Evolutionary conservation across 2,113 vertebrate genomes (phyloP), one percentile per base, ranked within the genome.

Genomic region (Astatotilapia flaviijosephi): DNA sequence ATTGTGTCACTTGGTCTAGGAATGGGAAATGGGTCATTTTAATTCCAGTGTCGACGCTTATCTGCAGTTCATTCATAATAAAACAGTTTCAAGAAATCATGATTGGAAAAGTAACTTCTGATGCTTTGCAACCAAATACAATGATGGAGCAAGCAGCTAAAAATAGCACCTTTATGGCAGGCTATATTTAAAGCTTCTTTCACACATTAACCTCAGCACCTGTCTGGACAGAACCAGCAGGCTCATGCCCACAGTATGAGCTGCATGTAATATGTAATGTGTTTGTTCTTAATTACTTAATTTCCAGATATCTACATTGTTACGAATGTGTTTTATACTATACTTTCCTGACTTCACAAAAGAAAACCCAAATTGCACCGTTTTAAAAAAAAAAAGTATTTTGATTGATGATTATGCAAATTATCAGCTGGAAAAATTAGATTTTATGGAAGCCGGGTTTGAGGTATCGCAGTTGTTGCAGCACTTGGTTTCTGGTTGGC

Each of bases 81-180:
- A 33, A 85, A 68, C 9, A 4, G 4, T 81, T 82, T 83, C 2
- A 47, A 5, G 56, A 4, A 90, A 65, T 77, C 53, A 6, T 31
- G 54, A 40, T 7, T 70, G 28, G 15, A 40, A 80, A 81, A 75
- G 58, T 68, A 85, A 82, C n/a, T 33, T 68, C 21, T 62, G 84
- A 60, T 85, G 35, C 86, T 86, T 86, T 60, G 89, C 55, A 91
- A 77, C 79, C 14, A 49, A 45, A 85, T 58, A 88, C 60, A 85
- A 84, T 91, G 75, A 89, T 37, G 73, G 65, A 49, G 4, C 8
- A 33, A 51, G 40, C 7, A 2, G 58, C 87, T 93, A 93, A 88
- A 93, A 92, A 94, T 95, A 95, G 55, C 83, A 83, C 83, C 80
- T 92, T 93, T 86, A 93, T 91, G 92, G 70, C 35, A 10, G 73